Evolutionary conservation across 2,113 vertebrate genomes (phyloP), one percentile per base, ranked within the genome.

Genomic region (Bubalus kerabau): DNA sequence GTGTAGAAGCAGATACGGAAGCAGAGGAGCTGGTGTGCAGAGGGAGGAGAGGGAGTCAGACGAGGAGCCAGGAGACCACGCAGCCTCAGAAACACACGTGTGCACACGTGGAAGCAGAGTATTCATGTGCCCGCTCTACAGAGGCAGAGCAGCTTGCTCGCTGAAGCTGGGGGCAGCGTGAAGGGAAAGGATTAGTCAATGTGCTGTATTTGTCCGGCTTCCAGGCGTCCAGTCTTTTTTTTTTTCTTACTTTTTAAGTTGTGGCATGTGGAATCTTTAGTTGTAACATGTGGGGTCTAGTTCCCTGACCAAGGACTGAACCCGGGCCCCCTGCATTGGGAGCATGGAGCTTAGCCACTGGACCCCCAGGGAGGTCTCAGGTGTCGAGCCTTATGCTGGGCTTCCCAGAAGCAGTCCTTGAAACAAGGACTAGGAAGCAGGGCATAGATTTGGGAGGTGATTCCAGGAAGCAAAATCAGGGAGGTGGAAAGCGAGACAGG

Each of bases 1-100:
- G 32, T 6, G 6, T 0, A 5, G 6, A 16, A 4, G 48, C 36
- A 50, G 43, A 17, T 3, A 17, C 0, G 0, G 3, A 56, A 36
- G 30, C 23, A 78, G 71, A 80, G 71, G 86, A 3, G 26, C 43
- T 4, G 30, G 32, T 95, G 40, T 81, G 30, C 1, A 67, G 62
- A 17, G 19, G 57, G 24, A 88, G 56, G 7, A 28, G 19, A 71
- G 46, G 23, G 87, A 91, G 26, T 36, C 52, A 50, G 40, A 83
- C 9, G 19, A 16, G 87, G 0, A 46, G 84, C 24, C 19, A 14
- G 28, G 94, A 46, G 43, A 24, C n/a, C 56, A 60, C 0, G 0
- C 2, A 3, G 62, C 60, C 74, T 88, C n/a, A 30, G 84, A 71
- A 32, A 74, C 19, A 23, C 32, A 93, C 15, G 16, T 24, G 2